Conservation (phyloP, 2,113 vertebrate genomes). For the Ifrita kowaldi region DNA sequence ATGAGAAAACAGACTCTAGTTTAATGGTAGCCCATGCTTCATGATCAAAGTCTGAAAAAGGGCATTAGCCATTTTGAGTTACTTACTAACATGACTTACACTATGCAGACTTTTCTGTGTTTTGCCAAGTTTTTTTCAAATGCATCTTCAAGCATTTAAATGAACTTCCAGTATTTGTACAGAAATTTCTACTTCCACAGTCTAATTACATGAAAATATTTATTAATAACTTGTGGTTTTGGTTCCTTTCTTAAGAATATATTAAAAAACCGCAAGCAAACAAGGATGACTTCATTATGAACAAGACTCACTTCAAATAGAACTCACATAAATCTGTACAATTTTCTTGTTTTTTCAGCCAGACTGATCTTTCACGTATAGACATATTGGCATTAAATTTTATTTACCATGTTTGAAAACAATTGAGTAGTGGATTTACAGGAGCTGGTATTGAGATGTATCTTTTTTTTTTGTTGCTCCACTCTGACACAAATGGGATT, state of each 20-base stretch:
- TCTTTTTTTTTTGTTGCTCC: background rate
- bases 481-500: background rate
- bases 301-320: background rate
- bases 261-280: background rate
- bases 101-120: background rate
- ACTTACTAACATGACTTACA: background rate
- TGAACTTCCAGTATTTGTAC: background rate
- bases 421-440: slow-evolving; percentile 4
- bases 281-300: background rate
- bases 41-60: background rate
- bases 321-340: background rate
- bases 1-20: background rate
- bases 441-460: background rate
- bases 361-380: background rate
- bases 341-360: background rate
- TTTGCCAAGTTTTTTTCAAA: background rate
- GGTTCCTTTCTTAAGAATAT: background rate
- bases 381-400: background rate
- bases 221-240: slow-evolving; percentile 3
- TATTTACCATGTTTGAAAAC: background rate
- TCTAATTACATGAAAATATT: background rate
- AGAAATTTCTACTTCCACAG: background rate
- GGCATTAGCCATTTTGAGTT: background rate
- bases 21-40: background rate
- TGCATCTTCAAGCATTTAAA: background rate